Conservation (phyloP, 64 coral and sea anemone genomes). For the Pocillopora damicornis region DNA sequence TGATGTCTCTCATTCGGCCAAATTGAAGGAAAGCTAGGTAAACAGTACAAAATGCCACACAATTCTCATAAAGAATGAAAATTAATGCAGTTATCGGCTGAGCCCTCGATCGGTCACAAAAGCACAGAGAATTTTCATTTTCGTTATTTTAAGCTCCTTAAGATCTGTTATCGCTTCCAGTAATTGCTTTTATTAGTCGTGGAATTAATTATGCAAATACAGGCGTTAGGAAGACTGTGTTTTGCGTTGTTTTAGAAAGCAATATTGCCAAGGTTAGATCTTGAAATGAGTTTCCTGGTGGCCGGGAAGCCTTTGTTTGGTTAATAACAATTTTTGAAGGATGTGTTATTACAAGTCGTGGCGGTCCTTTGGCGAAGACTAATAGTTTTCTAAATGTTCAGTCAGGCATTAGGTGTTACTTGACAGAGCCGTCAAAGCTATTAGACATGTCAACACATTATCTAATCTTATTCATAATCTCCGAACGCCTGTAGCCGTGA, state of each 20-base stretch:
- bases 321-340: slow-evolving; percentile 28
- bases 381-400: slow-evolving; percentile 75
- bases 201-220: slow-evolving; percentile 95
- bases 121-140: slow-evolving; percentile 21
- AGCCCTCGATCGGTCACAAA: background rate
- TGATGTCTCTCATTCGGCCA: slow-evolving; percentile 42
- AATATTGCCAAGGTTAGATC: slow-evolving; percentile 19
- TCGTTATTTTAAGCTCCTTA: slow-evolving; percentile 50
- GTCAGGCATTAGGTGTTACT: slow-evolving; percentile 80
- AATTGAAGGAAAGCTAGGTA: slow-evolving; percentile 46
- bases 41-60: slow-evolving; percentile 38
- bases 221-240: background rate
- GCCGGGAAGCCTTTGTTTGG: background rate
- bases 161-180: slow-evolving; percentile 76
- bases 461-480: slow-evolving; percentile 90
- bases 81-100: slow-evolving; percentile 52
- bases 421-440: slow-evolving; percentile 92
- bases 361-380: slow-evolving; percentile 22
- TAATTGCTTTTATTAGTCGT: slow-evolving; percentile 86
- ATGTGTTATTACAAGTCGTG: slow-evolving; percentile 30
- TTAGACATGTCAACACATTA: slow-evolving; percentile 99
- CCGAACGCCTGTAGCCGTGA: slow-evolving; percentile 84
- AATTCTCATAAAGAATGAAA: slow-evolving; percentile 54
- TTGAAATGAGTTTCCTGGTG: slow-evolving; percentile 33
- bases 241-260: slow-evolving; percentile 35